Percentiles rank a stretch among this genome's conserved stretches.
phyloP scores from a whole-genome alignment of 2,113 vertebrate genomes.

The Peromyscus polionotus region DNA sequence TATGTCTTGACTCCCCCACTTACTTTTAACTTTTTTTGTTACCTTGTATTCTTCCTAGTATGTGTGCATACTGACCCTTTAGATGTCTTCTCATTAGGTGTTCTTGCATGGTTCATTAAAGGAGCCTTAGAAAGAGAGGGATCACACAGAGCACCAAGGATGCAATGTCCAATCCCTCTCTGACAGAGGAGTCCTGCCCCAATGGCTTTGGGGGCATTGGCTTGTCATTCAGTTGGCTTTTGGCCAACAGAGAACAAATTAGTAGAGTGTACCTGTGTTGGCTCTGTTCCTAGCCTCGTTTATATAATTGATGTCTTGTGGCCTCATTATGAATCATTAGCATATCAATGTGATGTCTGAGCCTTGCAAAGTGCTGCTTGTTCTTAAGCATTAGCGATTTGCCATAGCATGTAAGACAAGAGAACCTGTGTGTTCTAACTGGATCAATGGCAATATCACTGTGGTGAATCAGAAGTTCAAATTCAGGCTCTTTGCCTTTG shows the following conservation, averaged over 20 bases:
- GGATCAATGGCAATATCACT: neutral
- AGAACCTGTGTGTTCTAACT: conserved; percentile 12
- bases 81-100: conserved; percentile 70
- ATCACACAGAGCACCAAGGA: conserved; percentile 58
- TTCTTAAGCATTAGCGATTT: conserved; percentile 56
- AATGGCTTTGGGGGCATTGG: conserved; percentile 66
- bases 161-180: conserved; percentile 54
- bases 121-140: conserved; percentile 49
- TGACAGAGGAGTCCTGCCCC: conserved; percentile 45
- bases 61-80: conserved; percentile 61
- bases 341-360: conserved; percentile 73
- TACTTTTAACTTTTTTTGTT: conserved; percentile 45
- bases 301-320: conserved; percentile 79
- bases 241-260: conserved; percentile 80
- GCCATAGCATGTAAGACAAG: conserved; percentile 15
- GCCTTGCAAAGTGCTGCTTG: conserved; percentile 68
- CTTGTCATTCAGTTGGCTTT: conserved; percentile 80
- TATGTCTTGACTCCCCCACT: neutral
- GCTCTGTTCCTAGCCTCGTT: conserved; percentile 78
- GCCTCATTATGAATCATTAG: conserved; percentile 80
- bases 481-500: neutral
- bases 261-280: conserved; percentile 78
- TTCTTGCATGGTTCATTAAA: conserved; percentile 68
- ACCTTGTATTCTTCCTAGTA: conserved; percentile 37
- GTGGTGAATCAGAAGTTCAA: neutral